phyloP scores from a whole-genome alignment of 1,140 invertebrate species.

The Heliconius himera region DNA sequence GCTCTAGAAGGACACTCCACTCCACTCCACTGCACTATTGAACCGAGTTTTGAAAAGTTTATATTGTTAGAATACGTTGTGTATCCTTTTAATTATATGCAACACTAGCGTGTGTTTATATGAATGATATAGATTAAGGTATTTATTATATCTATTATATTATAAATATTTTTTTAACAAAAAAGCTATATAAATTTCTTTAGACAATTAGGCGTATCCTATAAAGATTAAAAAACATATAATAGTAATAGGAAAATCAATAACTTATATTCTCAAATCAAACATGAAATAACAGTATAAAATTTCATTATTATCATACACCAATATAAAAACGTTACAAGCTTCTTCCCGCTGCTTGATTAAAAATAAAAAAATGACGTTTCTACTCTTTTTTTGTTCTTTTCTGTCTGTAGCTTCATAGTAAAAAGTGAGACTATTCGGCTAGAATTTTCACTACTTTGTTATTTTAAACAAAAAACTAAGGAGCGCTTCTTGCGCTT shows the following conservation, averaged over 20 bases:
- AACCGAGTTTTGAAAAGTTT: slow-evolving; percentile 20
- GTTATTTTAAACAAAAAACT: slow-evolving; percentile 22
- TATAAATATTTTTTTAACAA: neutral
- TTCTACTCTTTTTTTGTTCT: slow-evolving; percentile 15
- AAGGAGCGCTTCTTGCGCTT: neutral
- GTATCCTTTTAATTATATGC: neutral
- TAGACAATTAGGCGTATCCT: too few relatives aligned
- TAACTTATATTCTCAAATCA: too few relatives aligned
- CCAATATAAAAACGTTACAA: slow-evolving; percentile 5
- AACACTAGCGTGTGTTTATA: neutral
- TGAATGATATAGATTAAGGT: neutral
- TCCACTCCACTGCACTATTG: slow-evolving; percentile 23
- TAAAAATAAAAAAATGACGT: slow-evolving; percentile 16
- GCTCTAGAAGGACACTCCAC: slow-evolving; percentile 52
- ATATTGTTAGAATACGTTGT: neutral
- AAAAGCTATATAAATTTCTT: too few relatives aligned
- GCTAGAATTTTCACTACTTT: slow-evolving; percentile 17
- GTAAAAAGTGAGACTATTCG: slow-evolving; percentile 18
- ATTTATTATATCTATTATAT: neutral
- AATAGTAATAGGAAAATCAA: too few relatives aligned
- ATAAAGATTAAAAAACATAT: too few relatives aligned
- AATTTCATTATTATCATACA: slow-evolving; percentile 1
- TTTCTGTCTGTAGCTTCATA: slow-evolving; percentile 21
- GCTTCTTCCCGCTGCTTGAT: slow-evolving; percentile 8
- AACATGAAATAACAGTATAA: neutral